Evolutionary conservation across 2,888 invertebrate species (phyloP).

Genomic region (Drosophila cognata): DNA sequence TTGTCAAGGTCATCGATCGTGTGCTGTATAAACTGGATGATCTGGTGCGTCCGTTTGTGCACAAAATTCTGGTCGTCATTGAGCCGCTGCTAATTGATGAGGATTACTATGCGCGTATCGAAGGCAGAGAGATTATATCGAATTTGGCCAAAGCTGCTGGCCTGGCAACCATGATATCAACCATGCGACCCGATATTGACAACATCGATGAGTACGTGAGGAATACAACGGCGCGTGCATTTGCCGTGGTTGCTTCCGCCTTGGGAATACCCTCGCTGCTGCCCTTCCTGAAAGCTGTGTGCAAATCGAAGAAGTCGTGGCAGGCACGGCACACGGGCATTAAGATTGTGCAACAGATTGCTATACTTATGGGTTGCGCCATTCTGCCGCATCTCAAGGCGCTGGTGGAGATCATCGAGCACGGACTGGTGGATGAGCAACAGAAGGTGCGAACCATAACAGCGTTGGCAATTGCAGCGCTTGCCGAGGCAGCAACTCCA

Average conservation of each 20-base stretch:
- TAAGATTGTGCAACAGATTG: conserved; percentile 99
- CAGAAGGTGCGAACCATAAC: conserved; percentile 99
- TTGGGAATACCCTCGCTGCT: conserved; percentile 97
- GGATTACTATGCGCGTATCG: conserved; percentile 99
- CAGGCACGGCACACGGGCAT: conserved; percentile 99
- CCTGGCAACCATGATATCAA: conserved; percentile 99
- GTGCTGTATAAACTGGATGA: conserved; percentile 99
- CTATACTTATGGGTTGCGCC: conserved; percentile 99
- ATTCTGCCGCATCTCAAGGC: conserved; percentile 99
- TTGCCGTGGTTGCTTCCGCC: conserved; percentile 99
- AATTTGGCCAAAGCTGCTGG: conserved; percentile 99
- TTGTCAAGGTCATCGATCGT: conserved; percentile 99
- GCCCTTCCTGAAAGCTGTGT: conserved; percentile 99
- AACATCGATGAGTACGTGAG: conserved; percentile 99
- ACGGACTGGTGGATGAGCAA: conserved; percentile 98
- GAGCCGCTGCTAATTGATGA: conserved; percentile 99
- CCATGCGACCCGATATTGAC: conserved; percentile 99
- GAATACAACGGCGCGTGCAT: conserved; percentile 99
- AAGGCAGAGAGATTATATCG: conserved; percentile 99
- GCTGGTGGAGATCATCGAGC: conserved; percentile 99
- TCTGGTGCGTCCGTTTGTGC: conserved; percentile 99
- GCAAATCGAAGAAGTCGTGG: conserved; percentile 99
- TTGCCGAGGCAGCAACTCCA: conserved; percentile 99
- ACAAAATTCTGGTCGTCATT: conserved; percentile 99
- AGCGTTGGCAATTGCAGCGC: conserved; percentile 98